phyloP scores from a whole-genome alignment of 2,888 invertebrate species.

The Actias luna region DNA sequence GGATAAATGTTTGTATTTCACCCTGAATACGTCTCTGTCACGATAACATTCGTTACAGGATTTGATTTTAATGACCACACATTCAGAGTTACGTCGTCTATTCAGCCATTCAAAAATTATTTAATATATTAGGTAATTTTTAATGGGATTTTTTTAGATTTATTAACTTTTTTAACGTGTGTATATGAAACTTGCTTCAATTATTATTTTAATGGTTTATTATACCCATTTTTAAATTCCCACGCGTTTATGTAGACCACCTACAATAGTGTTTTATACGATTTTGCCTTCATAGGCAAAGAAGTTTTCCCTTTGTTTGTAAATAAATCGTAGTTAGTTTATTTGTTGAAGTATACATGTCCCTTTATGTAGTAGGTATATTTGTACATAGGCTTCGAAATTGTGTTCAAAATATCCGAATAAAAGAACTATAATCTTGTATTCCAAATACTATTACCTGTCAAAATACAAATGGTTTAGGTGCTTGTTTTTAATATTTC shows the following conservation, averaged over 20 bases:
- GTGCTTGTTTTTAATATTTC: too few species aligned
- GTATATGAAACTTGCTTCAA: slow-evolving; percentile 28
- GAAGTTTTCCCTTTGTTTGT: too few species aligned
- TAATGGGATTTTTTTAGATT: slow-evolving; percentile 54
- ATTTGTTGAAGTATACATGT: too few species aligned
- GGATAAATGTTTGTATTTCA: background rate
- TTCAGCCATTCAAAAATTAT: slow-evolving; percentile 41
- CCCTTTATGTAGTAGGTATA: too few species aligned
- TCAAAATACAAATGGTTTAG: too few species aligned
- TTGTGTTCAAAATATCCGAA: too few species aligned
- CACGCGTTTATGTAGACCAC: slow-evolving; percentile 17
- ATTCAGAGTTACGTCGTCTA: slow-evolving; percentile 36
- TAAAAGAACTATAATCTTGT: too few species aligned
- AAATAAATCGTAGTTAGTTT: too few species aligned
- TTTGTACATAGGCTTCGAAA: too few species aligned
- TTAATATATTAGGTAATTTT: slow-evolving; percentile 64
- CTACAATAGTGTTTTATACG: too few species aligned
- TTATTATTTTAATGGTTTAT: slow-evolving; percentile 28
- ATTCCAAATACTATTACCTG: too few species aligned
- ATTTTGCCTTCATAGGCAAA: too few species aligned
- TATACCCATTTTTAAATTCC: slow-evolving; percentile 22
- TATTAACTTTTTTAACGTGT: slow-evolving; percentile 44
- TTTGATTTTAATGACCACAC: slow-evolving; percentile 68
- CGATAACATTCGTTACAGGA: slow-evolving; percentile 58
- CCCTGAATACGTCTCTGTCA: slow-evolving; percentile 15